These are phyloP conservation scores for Colius striatus DNA, from an alignment of 2,113 vertebrate species.

Conservation along the genomic window DNA sequence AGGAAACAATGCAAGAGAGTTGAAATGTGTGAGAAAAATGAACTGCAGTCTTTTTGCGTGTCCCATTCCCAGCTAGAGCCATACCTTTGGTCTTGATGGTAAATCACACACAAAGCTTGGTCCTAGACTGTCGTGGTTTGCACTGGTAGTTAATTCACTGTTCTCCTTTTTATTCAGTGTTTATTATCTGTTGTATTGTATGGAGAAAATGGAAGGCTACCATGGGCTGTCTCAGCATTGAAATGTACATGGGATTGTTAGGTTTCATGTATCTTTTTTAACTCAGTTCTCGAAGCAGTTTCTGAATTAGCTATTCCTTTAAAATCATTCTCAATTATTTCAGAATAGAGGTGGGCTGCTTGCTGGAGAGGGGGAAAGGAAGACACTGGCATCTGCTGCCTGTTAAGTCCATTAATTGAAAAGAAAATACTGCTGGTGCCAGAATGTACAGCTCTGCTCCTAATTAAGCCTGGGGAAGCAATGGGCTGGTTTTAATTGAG, in stretches of 20 bases:
- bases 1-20: neutral
- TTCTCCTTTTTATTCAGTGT: neutral
- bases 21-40: neutral
- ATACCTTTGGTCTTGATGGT: neutral
- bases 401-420: conserved; percentile 64
- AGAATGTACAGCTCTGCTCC: conserved; percentile 59
- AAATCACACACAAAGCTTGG: neutral
- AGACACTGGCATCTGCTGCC: conserved; percentile 56
- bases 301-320: neutral
- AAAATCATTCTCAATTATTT: neutral
- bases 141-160: neutral
- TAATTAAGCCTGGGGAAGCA: conserved; percentile 65
- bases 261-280: neutral
- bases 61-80: neutral
- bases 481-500: conserved; percentile 68
- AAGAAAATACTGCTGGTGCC: conserved; percentile 66
- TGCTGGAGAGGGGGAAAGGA: conserved; percentile 12
- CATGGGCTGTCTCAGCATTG: neutral
- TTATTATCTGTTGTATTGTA: neutral
- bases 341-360: neutral
- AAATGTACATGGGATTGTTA: neutral
- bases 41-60: neutral
- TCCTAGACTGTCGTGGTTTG: neutral
- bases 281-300: neutral
- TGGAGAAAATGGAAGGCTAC: neutral